These are phyloP conservation scores for Tragelaphus scriptus DNA, from an alignment of 2,113 vertebrate species.

Conservation along the genomic window DNA sequence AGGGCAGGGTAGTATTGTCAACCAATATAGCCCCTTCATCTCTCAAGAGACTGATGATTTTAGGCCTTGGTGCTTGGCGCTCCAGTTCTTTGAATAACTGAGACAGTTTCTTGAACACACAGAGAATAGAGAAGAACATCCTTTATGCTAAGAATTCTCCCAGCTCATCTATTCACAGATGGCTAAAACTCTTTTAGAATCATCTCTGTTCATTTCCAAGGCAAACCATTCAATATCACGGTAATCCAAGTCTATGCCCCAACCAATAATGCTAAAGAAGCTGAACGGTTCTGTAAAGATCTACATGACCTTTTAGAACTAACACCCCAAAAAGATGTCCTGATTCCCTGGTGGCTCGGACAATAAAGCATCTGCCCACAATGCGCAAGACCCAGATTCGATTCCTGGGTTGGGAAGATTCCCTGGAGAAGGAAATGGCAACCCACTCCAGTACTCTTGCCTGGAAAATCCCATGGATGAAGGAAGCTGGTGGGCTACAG, in stretches of 20 bases:
- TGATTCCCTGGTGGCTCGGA: too few relatives aligned
- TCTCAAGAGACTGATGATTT: background rate
- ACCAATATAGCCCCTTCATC: background rate
- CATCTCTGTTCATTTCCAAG: background rate
- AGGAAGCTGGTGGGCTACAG: too few relatives aligned
- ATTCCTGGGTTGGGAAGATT: too few relatives aligned
- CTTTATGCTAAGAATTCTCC: background rate
- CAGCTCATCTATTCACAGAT: background rate
- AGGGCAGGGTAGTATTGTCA: background rate
- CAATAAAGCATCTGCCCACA: fast-evolving
- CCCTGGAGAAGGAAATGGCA: too few relatives aligned
- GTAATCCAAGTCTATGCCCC: background rate
- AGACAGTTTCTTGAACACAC: background rate
- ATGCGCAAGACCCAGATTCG: fast-evolving
- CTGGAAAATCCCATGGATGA: too few relatives aligned
- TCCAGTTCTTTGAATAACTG: background rate
- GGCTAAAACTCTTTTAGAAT: background rate
- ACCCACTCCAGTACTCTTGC: too few relatives aligned
- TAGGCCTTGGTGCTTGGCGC: background rate
- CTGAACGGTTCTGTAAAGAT: background rate
- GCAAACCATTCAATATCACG: background rate
- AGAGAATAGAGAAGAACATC: background rate
- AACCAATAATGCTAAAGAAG: background rate
- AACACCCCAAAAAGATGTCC: background rate
- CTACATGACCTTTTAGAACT: background rate